Evolutionary conservation across 2,888 invertebrate species (phyloP).

Genomic region (Coleophora deauratella): DNA sequence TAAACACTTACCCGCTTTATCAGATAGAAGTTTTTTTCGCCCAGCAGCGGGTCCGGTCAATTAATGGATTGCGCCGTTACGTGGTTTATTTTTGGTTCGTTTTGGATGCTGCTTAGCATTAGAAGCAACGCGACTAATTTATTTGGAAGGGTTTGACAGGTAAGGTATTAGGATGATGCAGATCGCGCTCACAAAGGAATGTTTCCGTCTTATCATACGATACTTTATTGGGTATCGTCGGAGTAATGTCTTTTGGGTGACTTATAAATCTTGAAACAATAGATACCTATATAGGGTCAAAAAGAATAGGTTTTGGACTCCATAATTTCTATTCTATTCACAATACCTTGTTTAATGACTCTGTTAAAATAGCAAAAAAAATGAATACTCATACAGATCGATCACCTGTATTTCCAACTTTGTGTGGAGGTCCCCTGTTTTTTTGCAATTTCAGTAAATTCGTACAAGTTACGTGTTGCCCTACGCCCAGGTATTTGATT

Average conservation of each 20-base stretch:
- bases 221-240: slow-evolving; percentile 31
- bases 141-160: slow-evolving; percentile 62
- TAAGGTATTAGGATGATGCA: slow-evolving; percentile 48
- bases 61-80: slow-evolving; percentile 71
- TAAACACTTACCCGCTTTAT: slow-evolving; percentile 72
- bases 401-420: too few species aligned
- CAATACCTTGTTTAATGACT: too few species aligned
- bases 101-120: slow-evolving; percentile 49
- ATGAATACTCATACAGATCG: too few species aligned
- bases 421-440: too few species aligned
- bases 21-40: slow-evolving; percentile 67
- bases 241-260: slow-evolving; percentile 21
- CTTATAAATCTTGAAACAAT: slow-evolving; percentile 19
- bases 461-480: too few species aligned
- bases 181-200: slow-evolving; percentile 37
- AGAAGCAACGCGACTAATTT: slow-evolving; percentile 55
- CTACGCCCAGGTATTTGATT: too few species aligned
- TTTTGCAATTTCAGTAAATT: too few species aligned
- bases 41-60: slow-evolving; percentile 66
- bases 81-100: slow-evolving; percentile 61
- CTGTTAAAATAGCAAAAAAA: too few species aligned
- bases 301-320: too few species aligned
- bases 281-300: too few species aligned
- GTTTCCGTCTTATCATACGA: slow-evolving; percentile 31
- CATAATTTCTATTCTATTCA: too few species aligned